Evolutionary conservation across 2,797 vertebrate genomes (phyloP).

Genomic region (Sebastes hopkinsi): DNA sequence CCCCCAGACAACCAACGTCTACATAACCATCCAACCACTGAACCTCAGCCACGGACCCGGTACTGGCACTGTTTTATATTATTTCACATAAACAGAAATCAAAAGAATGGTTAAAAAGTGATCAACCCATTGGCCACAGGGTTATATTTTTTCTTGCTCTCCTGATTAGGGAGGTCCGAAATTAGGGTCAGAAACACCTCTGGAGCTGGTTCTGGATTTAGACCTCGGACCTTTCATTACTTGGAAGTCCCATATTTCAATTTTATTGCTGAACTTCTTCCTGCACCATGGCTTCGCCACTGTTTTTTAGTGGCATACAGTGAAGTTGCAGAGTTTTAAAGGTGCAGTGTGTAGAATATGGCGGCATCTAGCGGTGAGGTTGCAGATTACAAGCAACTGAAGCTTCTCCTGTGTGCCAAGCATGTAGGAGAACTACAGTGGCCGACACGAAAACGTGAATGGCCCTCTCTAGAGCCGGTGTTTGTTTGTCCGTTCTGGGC

Average conservation of each 20-base stretch:
- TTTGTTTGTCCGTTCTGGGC: no score
- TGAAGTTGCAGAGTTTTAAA: background rate
- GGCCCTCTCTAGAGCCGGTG: no score
- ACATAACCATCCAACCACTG: constrained; percentile 88
- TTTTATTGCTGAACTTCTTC: background rate
- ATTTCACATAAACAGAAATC: background rate
- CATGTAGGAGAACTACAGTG: no score
- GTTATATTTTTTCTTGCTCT: background rate
- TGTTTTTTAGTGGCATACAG: background rate
- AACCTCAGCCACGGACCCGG: constrained; percentile 81
- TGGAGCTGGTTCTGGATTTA: background rate
- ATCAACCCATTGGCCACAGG: background rate
- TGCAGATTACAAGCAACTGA: no score
- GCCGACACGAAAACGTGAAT: no score
- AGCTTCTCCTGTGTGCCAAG: no score
- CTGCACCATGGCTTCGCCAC: background rate
- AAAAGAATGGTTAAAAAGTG: background rate
- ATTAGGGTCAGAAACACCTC: background rate
- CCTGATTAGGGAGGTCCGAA: background rate
- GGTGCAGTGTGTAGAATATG: no score
- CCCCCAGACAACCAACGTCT: constrained; percentile 82
- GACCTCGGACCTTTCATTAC: background rate
- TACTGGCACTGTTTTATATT: constrained; percentile 35
- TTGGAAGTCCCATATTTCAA: background rate
- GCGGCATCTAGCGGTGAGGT: no score